Evolutionary conservation across 37 sponge, comb jelly and placozoan species (phyloP), one percentile per base, ranked within the genome.

Genomic region (Diacarnus erythraeanus): DNA sequence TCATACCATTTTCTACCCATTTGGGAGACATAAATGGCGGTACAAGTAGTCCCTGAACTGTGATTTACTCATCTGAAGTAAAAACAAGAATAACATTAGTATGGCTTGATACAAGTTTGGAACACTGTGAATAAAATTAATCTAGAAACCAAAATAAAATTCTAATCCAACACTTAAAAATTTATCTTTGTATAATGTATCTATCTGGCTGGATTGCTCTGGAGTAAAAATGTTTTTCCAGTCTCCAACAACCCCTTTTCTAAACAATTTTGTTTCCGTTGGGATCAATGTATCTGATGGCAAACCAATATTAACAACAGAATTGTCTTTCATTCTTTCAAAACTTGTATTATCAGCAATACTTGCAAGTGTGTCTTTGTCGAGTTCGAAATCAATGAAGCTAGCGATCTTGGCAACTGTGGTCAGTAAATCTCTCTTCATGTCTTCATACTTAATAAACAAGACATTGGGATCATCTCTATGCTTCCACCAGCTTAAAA

Each of bases 381-480:
- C 21, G 31, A 87, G 36, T 22, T 75, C 61, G 33, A 38, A 0
- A 54, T 17, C 82, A 59, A 81, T 72, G 57, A 85, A 85, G 26
- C 31, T 15, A 29, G 79, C 79, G 22, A 85, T 72, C 25, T 26
- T 21, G 8, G 23, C n/a, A 2, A 85, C 54, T 25, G 74, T 65
- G 33, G 57, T 0, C n/a, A 1, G 79, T 22, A 64, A 79, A 70
- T 85, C 86, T 26, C 35, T 60, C 67, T 78, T 73, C 87, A 86
- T 80, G 60, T 86, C 87, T 69, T 86, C 87, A 27, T 80, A 86
- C 81, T 75, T 86, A 15, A 85, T 30, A 29, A 85, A 78, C 29
- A 85, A 79, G 29, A 85, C 67, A 34, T 85, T 85, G 25, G 39
- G 27, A 5, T 57, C 67, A 39, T 85, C 76, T 67, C 44, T 58